A percentile compares a stretch with the other conserved stretches of the same genome.
These are phyloP conservation scores for Musca vetustissima DNA, from an alignment of 1,140 invertebrate genomes.

Conservation along the genomic window DNA sequence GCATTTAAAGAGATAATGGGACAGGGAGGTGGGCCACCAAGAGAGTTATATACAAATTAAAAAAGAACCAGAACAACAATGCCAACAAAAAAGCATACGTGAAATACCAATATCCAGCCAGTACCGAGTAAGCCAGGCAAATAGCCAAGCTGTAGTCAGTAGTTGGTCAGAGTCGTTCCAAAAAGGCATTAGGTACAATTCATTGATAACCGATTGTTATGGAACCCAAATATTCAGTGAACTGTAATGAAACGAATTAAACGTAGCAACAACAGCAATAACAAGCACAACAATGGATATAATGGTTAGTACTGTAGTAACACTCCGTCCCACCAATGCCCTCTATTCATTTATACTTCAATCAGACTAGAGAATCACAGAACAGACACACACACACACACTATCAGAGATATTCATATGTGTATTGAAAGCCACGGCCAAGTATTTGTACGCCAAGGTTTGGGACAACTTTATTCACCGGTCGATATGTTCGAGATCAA, in stretches of 20 bases:
- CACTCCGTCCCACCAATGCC: too few relatives aligned
- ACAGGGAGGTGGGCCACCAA: not conserved
- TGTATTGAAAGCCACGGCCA: too few relatives aligned
- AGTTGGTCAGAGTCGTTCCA: not conserved
- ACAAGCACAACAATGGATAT: constrained; percentile 1
- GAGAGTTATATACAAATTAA: not conserved
- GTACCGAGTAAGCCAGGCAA: not conserved
- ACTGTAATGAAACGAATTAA: constrained; percentile 42
- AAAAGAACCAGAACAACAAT: not conserved
- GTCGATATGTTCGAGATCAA: not conserved
- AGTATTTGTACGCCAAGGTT: not conserved
- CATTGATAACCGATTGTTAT: constrained; percentile 34
- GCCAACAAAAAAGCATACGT: not conserved
- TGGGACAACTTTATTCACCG: too few relatives aligned
- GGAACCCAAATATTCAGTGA: constrained; percentile 39
- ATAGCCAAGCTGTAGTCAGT: constrained; percentile 6
- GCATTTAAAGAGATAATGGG: constrained; percentile 17
- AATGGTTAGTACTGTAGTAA: too few relatives aligned
- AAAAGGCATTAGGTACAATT: constrained; percentile 30
- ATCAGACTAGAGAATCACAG: too few relatives aligned
- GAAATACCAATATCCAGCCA: not conserved
- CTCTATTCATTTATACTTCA: too few relatives aligned
- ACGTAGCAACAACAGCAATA: constrained; percentile 25
- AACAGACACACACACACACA: too few relatives aligned
- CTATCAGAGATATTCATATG: too few relatives aligned